Percentiles rank a stretch among this genome's conserved stretches.
These are phyloP conservation scores for Capromys pilorides DNA, from an alignment of 2,797 vertebrate genomes.

Conservation along the genomic window DNA sequence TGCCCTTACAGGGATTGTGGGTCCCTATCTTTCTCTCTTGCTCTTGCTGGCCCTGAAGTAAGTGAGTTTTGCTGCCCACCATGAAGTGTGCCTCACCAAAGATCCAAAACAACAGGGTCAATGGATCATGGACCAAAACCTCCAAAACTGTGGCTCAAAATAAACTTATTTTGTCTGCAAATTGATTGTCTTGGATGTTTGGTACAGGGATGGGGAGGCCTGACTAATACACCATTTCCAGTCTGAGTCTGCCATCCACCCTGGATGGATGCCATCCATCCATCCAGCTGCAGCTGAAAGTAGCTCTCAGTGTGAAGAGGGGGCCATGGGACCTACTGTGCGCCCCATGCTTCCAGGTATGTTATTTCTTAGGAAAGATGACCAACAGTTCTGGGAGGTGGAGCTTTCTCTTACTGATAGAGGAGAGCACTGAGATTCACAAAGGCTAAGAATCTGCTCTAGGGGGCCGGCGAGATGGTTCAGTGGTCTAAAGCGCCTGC, in stretches of 20 bases:
- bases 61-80: not conserved
- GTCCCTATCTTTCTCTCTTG: not conserved
- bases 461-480: too few relatives aligned
- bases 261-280: too few relatives aligned
- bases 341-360: rapidly evolving
- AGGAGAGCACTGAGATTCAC: not conserved
- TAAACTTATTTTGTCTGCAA: not conserved
- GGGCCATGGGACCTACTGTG: not conserved
- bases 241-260: not conserved
- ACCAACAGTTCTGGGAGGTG: not conserved
- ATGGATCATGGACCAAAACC: not conserved
- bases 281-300: not conserved
- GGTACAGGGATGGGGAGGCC: not conserved
- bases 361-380: not conserved
- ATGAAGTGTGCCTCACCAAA: not conserved
- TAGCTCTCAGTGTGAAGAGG: not conserved
- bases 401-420: not conserved
- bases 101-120: not conserved
- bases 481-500: too few relatives aligned
- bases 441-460: not conserved
- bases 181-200: not conserved
- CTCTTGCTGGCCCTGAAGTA: not conserved
- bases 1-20: not conserved
- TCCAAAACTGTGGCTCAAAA: not conserved
- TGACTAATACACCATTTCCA: not conserved